A percentile compares a stretch with the other conserved stretches of the same genome.
These are phyloP conservation scores for Eurytoma adleriae DNA, from an alignment of 2,888 invertebrate genomes.

Conservation along the genomic window DNA sequence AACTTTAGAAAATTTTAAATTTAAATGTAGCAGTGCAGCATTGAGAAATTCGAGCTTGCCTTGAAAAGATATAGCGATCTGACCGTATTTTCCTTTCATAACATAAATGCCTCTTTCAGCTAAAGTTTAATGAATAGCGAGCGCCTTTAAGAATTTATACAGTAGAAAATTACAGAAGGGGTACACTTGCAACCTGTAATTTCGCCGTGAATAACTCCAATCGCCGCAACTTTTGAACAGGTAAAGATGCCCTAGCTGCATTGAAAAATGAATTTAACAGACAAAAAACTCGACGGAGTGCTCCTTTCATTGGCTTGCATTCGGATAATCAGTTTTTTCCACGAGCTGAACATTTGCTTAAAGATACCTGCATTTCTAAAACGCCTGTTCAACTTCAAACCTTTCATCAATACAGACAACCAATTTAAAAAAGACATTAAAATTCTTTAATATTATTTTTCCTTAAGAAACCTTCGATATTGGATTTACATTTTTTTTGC, in stretches of 20 bases:
- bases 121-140: conserved; percentile 35
- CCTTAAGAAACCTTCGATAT: too few relatives aligned
- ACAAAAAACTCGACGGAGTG: too few relatives aligned
- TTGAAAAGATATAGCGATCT: conserved; percentile 6
- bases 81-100: conserved; percentile 17
- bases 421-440: too few relatives aligned
- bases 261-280: too few relatives aligned
- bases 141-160: conserved; percentile 12
- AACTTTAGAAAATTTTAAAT: neutral
- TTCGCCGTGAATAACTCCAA: conserved; percentile 5
- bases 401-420: too few relatives aligned
- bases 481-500: too few relatives aligned
- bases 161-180: conserved; percentile 30
- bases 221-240: conserved; percentile 9
- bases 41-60: conserved; percentile 18
- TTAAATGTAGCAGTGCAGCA: conserved; percentile 8
- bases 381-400: too few relatives aligned
- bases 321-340: too few relatives aligned
- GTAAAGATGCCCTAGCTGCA: neutral
- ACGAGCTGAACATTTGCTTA: too few relatives aligned
- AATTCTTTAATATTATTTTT: too few relatives aligned
- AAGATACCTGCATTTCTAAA: too few relatives aligned
- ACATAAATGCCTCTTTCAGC: conserved; percentile 27
- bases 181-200: conserved; percentile 31
- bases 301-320: too few relatives aligned